Evolutionary conservation across 2,888 invertebrate species (phyloP).

Genomic region (Cataglyphis livida): DNA sequence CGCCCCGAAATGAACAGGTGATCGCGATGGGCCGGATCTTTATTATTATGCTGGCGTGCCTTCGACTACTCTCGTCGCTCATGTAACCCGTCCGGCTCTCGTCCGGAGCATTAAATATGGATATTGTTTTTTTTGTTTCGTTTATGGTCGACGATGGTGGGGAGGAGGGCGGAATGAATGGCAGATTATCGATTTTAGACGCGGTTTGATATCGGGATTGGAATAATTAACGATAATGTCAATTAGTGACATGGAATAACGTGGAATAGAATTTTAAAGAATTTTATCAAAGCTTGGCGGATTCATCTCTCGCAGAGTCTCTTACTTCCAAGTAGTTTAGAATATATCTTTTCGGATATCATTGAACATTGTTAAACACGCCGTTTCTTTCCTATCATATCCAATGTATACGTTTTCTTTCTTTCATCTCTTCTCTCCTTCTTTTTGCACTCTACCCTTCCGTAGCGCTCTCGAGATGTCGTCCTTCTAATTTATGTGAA

Average conservation of each 20-base stretch:
- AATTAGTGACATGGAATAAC: neutral
- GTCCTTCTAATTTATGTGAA: conserved; percentile 82
- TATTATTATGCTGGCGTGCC: conserved; percentile 75
- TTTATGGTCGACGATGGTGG: too few species aligned
- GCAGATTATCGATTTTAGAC: neutral
- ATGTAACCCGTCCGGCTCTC: conserved; percentile 3
- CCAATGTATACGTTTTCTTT: conserved; percentile 25
- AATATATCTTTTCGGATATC: conserved; percentile 9
- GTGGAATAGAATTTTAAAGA: neutral
- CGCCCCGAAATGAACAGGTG: conserved; percentile 80
- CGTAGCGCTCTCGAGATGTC: conserved; percentile 77
- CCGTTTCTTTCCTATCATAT: conserved; percentile 28
- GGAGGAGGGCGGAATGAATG: neutral
- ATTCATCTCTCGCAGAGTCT: neutral
- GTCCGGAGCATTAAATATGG: conserved; percentile 20
- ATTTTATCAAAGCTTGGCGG: neutral
- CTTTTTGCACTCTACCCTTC: conserved; percentile 60
- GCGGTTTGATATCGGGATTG: neutral
- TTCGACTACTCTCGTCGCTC: conserved; percentile 25
- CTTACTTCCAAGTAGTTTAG: neutral
- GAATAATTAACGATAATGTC: neutral
- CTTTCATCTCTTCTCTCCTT: conserved; percentile 36
- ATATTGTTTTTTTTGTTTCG: neutral
- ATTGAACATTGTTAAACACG: conserved; percentile 42
- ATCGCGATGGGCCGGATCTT: conserved; percentile 79